Evolutionary conservation across 2,797 vertebrate genomes (phyloP), one percentile per base, ranked within the genome.

Genomic region (Sciaenops ocellatus): DNA sequence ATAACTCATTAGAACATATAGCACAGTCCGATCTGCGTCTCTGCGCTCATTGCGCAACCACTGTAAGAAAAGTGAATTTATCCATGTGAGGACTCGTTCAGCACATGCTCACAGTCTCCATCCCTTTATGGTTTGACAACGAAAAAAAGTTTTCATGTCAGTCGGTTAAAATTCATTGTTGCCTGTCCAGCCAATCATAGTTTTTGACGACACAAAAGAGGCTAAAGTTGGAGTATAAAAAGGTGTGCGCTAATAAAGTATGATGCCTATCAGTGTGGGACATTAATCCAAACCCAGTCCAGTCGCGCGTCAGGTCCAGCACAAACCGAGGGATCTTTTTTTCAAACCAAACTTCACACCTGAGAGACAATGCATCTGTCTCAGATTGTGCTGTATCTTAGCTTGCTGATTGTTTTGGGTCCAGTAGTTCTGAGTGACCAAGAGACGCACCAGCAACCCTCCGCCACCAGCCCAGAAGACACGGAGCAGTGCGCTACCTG

Each of bases 201-300:
- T 93, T 91, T 96, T 95, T 95, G 97, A 97, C 97, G 97, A 97
- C 97, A 97, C 93, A 96, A 93, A 92, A 96, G 96, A 95, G 96
- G 95, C 96, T 95, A 95, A 96, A 97, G 95, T 96, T 94, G 95
- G 94, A 94, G 96, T 99, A 99, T 99, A 99, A 98, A 97, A 98
- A 97, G 96, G 95, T 93, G 96, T 92, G 96, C 96, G 95, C 96
- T 95, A 96, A 96, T 97, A 95, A 93, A 93, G 90, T 96, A 96
- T 96, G 96, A 96, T 96, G 96, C 95, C 96, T 95, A 92, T 96
- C 95, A 96, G 96, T 91, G 96, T 94, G 94, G 94, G 94, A 95
- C 96, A 93, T 92, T 85, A 89, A 85, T 90, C 83, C 90, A 86
- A 78, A 73, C 70, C 67, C 78, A 79, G 87, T 80, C 42, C 85